A percentile compares a stretch with the other conserved stretches of the same genome.
Conservation (phyloP, 2,888 invertebrate species). For the Cotesia congregata region DNA sequence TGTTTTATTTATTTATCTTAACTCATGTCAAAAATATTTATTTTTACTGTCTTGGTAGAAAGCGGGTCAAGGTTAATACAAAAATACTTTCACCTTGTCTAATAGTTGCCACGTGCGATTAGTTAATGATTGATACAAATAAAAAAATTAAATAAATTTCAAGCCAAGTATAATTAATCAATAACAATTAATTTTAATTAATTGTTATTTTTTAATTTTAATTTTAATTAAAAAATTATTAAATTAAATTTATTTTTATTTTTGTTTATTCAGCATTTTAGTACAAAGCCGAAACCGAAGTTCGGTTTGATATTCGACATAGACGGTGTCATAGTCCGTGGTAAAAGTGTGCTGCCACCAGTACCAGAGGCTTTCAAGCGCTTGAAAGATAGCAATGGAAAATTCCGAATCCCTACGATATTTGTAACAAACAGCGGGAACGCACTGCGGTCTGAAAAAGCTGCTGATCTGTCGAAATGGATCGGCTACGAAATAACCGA, state of each 20-base stretch:
- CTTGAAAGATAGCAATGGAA: constrained; percentile 72
- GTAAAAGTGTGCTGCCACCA: constrained; percentile 74
- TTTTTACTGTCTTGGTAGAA: constrained; percentile 5
- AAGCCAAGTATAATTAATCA: not conserved
- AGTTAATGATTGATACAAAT: constrained; percentile 21
- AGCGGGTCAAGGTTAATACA: constrained; percentile 36
- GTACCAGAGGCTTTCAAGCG: constrained; percentile 74
- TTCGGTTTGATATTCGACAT: constrained; percentile 80
- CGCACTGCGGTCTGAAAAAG: constrained; percentile 73
- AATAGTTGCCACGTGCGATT: constrained; percentile 3
- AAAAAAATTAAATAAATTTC: constrained; percentile 8
- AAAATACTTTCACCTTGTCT: constrained; percentile 38
- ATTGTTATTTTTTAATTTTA: no score
- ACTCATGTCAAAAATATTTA: not conserved
- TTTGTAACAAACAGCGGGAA: constrained; percentile 80
- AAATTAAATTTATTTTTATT: constrained; percentile 54
- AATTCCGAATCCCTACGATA: constrained; percentile 75
- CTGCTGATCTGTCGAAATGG: constrained; percentile 74
- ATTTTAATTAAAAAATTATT: no score
- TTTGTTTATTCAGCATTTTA: constrained; percentile 57
- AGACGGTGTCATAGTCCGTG: constrained; percentile 78
- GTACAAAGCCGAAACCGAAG: constrained; percentile 60
- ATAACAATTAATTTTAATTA: not conserved
- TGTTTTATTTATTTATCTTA: not conserved
- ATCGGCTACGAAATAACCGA: constrained; percentile 73